A percentile compares a stretch with the other conserved stretches of the same genome.
Evolutionary conservation across 2,888 invertebrate species (phyloP).

Genomic region (Kuschelorhynchus macadamiae): DNA sequence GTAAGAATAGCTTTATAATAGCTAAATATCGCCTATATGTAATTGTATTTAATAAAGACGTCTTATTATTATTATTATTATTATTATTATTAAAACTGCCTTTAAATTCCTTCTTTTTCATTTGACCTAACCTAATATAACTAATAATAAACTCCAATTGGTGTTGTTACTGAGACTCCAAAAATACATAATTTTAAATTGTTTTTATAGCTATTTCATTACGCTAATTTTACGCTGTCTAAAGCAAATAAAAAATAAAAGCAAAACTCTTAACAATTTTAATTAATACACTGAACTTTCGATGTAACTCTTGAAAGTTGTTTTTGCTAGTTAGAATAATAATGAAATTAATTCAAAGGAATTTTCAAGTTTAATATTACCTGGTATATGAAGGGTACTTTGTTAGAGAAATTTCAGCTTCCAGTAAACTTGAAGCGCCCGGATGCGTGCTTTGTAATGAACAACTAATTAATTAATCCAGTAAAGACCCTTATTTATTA

Average conservation of each 20-base stretch:
- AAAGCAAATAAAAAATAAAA: slow-evolving; percentile 15
- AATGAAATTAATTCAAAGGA: slow-evolving; percentile 53
- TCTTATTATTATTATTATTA: too few relatives aligned
- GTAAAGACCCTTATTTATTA: slow-evolving; percentile 54
- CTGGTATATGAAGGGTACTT: slow-evolving; percentile 53
- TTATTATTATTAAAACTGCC: too few relatives aligned
- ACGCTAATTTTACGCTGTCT: too few relatives aligned
- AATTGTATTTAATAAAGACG: too few relatives aligned
- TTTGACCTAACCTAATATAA: too few relatives aligned
- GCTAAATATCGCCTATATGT: too few relatives aligned
- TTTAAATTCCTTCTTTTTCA: too few relatives aligned
- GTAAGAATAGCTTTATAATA: too few relatives aligned
- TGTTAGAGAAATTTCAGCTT: slow-evolving; percentile 54
- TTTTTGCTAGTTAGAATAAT: slow-evolving; percentile 48
- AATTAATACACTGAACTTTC: slow-evolving; percentile 47
- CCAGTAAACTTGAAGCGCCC: slow-evolving; percentile 52
- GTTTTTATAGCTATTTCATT: too few relatives aligned
- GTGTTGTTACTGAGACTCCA: too few relatives aligned
- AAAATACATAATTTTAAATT: too few relatives aligned
- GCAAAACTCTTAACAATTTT: slow-evolving; percentile 46
- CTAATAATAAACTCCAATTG: too few relatives aligned
- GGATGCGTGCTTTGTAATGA: slow-evolving; percentile 54
- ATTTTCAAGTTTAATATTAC: slow-evolving; percentile 54
- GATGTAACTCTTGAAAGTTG: slow-evolving; percentile 48
- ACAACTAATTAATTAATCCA: slow-evolving; percentile 55